Conservation (phyloP, 2,113 vertebrate species). For the Ctenomys sociabilis region DNA sequence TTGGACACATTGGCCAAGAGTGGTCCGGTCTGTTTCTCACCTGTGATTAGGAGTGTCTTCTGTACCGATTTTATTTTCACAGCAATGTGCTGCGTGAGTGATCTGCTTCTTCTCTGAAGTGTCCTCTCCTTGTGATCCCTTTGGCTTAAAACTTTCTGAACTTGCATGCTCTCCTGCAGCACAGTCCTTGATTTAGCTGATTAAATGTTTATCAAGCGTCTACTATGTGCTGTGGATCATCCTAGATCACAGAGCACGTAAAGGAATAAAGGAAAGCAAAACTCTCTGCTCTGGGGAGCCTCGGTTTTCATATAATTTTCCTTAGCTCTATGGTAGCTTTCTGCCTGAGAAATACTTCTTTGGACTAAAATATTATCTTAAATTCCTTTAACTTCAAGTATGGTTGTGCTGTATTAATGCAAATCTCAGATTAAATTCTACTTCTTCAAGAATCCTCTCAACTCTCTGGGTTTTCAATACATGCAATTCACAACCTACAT, state of each 20-base stretch:
- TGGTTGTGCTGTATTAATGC: background rate
- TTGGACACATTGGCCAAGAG: background rate
- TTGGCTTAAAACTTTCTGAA: background rate
- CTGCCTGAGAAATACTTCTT: background rate
- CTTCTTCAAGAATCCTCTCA: background rate
- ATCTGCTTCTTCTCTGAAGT: background rate
- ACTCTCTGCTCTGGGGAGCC: background rate
- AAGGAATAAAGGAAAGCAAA: background rate
- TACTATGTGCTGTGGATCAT: background rate
- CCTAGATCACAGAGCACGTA: background rate
- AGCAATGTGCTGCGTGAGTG: background rate
- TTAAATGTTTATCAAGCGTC: background rate
- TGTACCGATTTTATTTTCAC: background rate
- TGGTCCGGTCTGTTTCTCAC: background rate
- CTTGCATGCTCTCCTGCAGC: background rate
- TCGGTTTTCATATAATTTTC: background rate
- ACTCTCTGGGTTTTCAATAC: background rate
- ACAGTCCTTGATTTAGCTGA: background rate
- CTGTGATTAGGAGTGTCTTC: background rate
- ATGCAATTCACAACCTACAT: background rate
- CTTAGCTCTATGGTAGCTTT: accelerated
- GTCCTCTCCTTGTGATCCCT: background rate
- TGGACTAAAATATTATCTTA: background rate
- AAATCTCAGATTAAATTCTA: background rate
- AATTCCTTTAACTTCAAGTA: background rate